Conservation (phyloP, 2,797 vertebrate species). For the Rhinatrema bivittatum region DNA sequence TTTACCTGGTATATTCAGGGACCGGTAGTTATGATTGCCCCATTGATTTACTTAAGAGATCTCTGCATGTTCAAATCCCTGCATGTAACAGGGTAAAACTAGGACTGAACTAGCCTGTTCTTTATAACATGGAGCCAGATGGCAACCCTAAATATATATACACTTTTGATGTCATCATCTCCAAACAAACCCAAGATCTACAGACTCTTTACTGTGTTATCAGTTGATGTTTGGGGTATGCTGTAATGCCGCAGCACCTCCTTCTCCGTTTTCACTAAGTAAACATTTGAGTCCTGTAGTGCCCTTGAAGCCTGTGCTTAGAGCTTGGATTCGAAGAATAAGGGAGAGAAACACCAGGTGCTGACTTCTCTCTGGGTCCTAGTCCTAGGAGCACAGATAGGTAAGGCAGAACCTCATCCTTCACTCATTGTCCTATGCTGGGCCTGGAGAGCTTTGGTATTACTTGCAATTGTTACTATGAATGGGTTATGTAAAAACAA, state of each 20-base stretch:
- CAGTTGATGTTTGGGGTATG: no score
- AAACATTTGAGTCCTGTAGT: slow-evolving; percentile 45
- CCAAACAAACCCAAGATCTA: no score
- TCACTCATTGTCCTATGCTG: slow-evolving; percentile 12
- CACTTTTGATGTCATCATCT: no score
- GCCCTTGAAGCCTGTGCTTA: slow-evolving; percentile 44
- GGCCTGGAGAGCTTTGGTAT: slow-evolving; percentile 15
- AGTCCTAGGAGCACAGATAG: slow-evolving; percentile 1
- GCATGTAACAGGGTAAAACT: no score
- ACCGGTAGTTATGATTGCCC: no score
- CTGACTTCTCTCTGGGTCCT: slow-evolving; percentile 17
- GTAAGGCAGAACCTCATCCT: slow-evolving; percentile 40
- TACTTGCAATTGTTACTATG: slow-evolving; percentile 47
- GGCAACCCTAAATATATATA: no score
- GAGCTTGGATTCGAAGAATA: slow-evolving; percentile 19
- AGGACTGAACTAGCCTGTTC: no score
- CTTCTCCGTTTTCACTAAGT: slow-evolving; percentile 31
- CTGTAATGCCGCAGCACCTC: slow-evolving; percentile 7
- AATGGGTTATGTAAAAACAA: slow-evolving; percentile 43
- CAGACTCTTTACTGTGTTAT: no score
- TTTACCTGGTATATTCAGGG: no score
- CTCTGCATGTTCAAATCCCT: no score
- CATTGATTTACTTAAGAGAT: no score
- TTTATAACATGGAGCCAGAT: no score
- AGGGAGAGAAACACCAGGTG: slow-evolving; percentile 15